Conservation (phyloP, 2,888 invertebrate species). For the Drosophila diplacantha region DNA sequence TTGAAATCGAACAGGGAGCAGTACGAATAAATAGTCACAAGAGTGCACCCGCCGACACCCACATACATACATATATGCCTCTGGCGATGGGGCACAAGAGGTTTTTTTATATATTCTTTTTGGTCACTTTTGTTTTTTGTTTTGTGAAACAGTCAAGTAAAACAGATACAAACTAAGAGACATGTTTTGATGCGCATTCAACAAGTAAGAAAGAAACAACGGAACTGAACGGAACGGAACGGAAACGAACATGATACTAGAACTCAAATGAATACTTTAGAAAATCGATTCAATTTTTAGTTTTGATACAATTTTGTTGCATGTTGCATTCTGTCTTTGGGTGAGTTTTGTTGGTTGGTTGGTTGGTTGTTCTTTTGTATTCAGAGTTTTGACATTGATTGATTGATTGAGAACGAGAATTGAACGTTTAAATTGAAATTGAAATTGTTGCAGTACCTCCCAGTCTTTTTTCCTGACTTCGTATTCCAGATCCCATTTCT, state of each 20-base stretch:
- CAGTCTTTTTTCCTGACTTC: slow-evolving; percentile 99
- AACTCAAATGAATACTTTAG: slow-evolving; percentile 42
- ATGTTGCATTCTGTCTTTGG: slow-evolving; percentile 52
- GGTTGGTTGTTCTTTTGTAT: slow-evolving; percentile 55
- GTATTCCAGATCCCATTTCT: slow-evolving; percentile 99
- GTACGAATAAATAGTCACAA: slow-evolving; percentile 35
- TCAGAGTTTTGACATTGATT: slow-evolving; percentile 51
- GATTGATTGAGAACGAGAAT: slow-evolving; percentile 56
- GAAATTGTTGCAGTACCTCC: slow-evolving; percentile 88
- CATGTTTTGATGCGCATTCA: slow-evolving; percentile 54
- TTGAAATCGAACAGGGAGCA: slow-evolving; percentile 36
- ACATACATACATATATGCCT: slow-evolving; percentile 32
- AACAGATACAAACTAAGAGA: slow-evolving; percentile 59
- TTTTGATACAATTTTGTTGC: slow-evolving; percentile 36
- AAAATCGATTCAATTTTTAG: slow-evolving; percentile 31
- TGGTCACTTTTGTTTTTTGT: background rate
- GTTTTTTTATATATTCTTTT: slow-evolving; percentile 5
- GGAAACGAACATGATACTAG: slow-evolving; percentile 44
- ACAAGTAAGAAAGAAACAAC: slow-evolving; percentile 44
- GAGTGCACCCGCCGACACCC: slow-evolving; percentile 37
- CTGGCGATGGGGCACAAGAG: slow-evolving; percentile 12
- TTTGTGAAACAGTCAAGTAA: slow-evolving; percentile 57
- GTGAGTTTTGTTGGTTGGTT: slow-evolving; percentile 52
- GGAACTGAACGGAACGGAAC: slow-evolving; percentile 39
- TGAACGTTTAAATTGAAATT: slow-evolving; percentile 55